phyloP scores from a whole-genome alignment of 2,113 vertebrate species.

The Hiodon alosoides region DNA sequence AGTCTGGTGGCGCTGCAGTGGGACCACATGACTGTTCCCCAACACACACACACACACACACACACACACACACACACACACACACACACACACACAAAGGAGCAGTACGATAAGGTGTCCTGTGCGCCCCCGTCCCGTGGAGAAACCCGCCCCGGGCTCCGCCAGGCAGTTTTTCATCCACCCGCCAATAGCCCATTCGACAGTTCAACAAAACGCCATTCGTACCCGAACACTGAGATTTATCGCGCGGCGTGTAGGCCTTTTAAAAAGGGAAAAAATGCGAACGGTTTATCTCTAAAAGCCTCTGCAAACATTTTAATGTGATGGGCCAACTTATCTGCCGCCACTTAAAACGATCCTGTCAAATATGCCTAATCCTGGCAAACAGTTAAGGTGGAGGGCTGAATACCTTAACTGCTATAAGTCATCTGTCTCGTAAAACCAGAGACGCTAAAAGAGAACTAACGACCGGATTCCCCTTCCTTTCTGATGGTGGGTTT shows the following conservation, averaged over 20 bases:
- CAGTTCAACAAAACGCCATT: background rate
- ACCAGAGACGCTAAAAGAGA: too few relatives aligned
- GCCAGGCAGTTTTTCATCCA: too few relatives aligned
- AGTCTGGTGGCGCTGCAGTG: too few relatives aligned
- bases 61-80: background rate
- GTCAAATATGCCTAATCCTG: conserved; percentile 4
- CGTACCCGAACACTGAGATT: background rate
- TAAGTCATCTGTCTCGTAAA: too few relatives aligned
- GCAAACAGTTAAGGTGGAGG: background rate
- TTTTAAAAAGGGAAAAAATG: background rate
- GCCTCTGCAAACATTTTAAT: conserved; percentile 3
- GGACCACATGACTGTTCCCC: background rate
- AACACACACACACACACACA: background rate
- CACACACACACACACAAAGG: background rate
- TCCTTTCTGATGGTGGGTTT: too few relatives aligned
- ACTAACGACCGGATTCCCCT: too few relatives aligned
- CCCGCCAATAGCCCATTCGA: too few relatives aligned
- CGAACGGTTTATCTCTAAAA: background rate
- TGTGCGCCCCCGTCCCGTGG: background rate
- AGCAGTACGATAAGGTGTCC: background rate
- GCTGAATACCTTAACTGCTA: too few relatives aligned
- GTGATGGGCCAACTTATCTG: conserved; percentile 1
- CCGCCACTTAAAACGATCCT: conserved; percentile 10
- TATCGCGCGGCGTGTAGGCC: background rate
- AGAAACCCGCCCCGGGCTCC: background rate